Conservation (phyloP, 2,113 vertebrate genomes). For the Cryptoleucopteryx plumbea region DNA sequence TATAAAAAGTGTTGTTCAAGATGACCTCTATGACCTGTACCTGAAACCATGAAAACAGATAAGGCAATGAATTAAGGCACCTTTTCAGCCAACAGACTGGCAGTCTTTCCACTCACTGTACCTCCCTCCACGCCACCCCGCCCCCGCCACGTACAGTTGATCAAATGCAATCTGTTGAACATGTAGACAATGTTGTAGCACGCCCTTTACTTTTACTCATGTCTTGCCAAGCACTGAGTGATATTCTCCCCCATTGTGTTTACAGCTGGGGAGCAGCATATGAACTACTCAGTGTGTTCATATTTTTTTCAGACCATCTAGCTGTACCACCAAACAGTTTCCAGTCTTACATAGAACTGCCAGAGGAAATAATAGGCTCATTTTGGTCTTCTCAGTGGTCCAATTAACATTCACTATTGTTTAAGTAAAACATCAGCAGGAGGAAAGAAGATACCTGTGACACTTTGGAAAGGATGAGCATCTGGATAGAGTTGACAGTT, state of each 20-base stretch:
- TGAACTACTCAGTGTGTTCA: neutral
- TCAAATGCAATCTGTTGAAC: neutral
- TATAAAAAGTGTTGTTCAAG: conserved; percentile 92
- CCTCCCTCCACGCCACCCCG: too few relatives aligned
- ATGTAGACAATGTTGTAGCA: neutral
- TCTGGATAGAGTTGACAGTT: conserved; percentile 87
- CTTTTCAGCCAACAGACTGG: neutral
- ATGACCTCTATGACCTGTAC: conserved; percentile 89
- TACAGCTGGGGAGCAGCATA: neutral
- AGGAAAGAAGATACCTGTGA: conserved; percentile 76
- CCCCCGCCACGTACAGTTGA: neutral
- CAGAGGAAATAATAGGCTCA: neutral
- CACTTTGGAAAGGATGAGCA: conserved; percentile 75
- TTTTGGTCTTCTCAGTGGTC: neutral
- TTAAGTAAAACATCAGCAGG: neutral
- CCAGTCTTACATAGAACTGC: neutral
- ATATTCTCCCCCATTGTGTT: neutral
- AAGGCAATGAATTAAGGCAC: neutral
- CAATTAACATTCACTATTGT: neutral
- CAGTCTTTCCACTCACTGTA: neutral
- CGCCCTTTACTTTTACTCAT: neutral
- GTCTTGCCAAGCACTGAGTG: neutral
- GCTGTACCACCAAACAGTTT: conserved; percentile 14
- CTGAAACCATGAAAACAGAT: conserved; percentile 69
- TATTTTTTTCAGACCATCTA: conserved; percentile 14